Base-by-base conservation (phyloP, 2,797 vertebrate genomes). In the Manis javanica region DNA sequence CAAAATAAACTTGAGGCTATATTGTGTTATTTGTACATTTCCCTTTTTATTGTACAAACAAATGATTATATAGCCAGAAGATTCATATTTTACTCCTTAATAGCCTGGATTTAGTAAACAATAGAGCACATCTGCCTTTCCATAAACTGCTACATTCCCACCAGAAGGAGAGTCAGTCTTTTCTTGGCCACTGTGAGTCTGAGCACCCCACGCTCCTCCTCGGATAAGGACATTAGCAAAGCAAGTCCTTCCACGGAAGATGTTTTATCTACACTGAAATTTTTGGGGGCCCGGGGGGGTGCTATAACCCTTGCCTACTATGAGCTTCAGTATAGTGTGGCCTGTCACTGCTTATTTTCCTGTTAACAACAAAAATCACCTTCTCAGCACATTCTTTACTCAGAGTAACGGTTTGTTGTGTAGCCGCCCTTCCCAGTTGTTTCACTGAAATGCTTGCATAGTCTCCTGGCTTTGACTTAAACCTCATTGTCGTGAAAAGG, bases 371-470 rank as follows among this genome's bases (percentile, higher is more conserved):
- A 93, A 68, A 71, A 18, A 78, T 83, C 24, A 78, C 31, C 18
- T 97, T 92, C 92, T 97, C 46, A 49, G 87, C 84, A 93, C 29
- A 39, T 46, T 51, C 15, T 87, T 91, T 83, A 55, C 77, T 78
- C 64, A 95, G 90, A 90, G 23, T 34, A 82, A 77, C 1, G 2
- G 37, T 82, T 90, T 95, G 46, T 85, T 90, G 68, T n/a, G 13
- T 78, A 64, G 34, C 37, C 0, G 0, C 74, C 85, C 34, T 71
- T 24, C 57, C 23, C 1, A 11, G 55, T 96, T 90, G 91, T 93
- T 95, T 96, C 87, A 14, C 59, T 95, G 90, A 95, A 86, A 79
- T 88, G 46, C 88, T 91, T 95, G 42, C 19, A 61, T 23, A 51
- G n/a, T 57, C 74, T 92, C 51, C 53, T 79, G 39, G 75, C 74